These are phyloP conservation scores for Chouioia cunea DNA, from an alignment of 2,888 invertebrate genomes.

Conservation along the genomic window DNA sequence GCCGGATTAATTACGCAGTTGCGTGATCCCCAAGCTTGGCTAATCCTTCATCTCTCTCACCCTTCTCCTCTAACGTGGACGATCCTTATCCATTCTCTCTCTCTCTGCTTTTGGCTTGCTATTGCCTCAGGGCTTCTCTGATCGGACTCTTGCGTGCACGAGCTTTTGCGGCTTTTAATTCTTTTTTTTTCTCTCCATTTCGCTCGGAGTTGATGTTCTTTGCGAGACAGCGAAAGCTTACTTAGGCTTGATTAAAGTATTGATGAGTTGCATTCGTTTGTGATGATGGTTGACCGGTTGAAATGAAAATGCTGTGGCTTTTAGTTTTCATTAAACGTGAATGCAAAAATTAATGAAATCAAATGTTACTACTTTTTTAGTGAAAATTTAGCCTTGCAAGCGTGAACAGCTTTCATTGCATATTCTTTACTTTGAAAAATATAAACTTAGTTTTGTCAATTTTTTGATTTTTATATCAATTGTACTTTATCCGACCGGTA, in stretches of 20 bases:
- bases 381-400: no score
- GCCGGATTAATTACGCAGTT: slow-evolving; percentile 56
- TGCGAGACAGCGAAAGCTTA: not conserved
- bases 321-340: no score
- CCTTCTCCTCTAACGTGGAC: slow-evolving; percentile 42
- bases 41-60: slow-evolving; percentile 49
- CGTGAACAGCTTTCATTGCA: no score
- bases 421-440: no score
- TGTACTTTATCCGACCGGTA: no score
- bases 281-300: no score
- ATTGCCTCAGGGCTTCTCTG: slow-evolving; percentile 48
- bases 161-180: slow-evolving; percentile 14
- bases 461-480: no score
- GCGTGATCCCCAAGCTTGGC: slow-evolving; percentile 52
- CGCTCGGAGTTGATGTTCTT: not conserved
- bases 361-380: no score
- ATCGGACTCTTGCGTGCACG: slow-evolving; percentile 57
- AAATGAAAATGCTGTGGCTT: no score
- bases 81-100: slow-evolving; percentile 51
- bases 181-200: slow-evolving; percentile 12
- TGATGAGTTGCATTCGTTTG: slow-evolving; percentile 5
- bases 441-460: no score
- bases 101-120: slow-evolving; percentile 23
- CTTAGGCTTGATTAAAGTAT: slow-evolving; percentile 12
- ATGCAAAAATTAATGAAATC: no score